Evolutionary conservation across 2,797 vertebrate genomes (phyloP).

Genomic region (Rhincodon typus): DNA sequence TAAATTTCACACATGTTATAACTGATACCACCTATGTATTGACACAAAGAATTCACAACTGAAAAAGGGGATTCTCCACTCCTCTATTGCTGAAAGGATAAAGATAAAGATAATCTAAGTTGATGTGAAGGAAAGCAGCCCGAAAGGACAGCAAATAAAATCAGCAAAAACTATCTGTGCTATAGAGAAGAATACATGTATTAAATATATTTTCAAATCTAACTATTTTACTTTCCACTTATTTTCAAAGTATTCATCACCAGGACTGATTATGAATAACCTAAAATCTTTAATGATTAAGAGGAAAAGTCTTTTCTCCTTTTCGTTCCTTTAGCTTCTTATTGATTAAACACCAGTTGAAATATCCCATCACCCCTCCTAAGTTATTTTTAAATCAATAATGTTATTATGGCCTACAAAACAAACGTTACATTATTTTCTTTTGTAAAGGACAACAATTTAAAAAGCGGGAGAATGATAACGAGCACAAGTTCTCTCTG

Average conservation of each 20-base stretch:
- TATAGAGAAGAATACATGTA: background rate
- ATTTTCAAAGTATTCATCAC: background rate
- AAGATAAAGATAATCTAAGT: background rate
- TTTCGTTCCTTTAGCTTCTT: background rate
- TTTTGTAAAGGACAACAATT: background rate
- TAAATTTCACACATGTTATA: background rate
- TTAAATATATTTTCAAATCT: background rate
- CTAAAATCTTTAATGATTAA: background rate
- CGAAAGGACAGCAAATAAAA: background rate
- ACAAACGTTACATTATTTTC: background rate
- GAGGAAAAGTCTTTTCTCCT: background rate
- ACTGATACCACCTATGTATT: background rate
- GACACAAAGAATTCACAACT: background rate
- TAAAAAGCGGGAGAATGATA: background rate
- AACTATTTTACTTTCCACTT: background rate
- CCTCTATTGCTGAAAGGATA: background rate
- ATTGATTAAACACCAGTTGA: background rate
- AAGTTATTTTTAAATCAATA: background rate
- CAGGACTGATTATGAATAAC: background rate
- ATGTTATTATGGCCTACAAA: background rate
- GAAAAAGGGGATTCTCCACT: background rate
- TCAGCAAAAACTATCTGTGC: background rate
- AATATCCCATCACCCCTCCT: background rate
- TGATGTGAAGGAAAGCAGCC: background rate
- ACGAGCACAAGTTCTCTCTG: background rate